These are phyloP conservation scores for Porites rus DNA, from an alignment of 92 coral and sea anemone genomes.

Conservation along the genomic window DNA sequence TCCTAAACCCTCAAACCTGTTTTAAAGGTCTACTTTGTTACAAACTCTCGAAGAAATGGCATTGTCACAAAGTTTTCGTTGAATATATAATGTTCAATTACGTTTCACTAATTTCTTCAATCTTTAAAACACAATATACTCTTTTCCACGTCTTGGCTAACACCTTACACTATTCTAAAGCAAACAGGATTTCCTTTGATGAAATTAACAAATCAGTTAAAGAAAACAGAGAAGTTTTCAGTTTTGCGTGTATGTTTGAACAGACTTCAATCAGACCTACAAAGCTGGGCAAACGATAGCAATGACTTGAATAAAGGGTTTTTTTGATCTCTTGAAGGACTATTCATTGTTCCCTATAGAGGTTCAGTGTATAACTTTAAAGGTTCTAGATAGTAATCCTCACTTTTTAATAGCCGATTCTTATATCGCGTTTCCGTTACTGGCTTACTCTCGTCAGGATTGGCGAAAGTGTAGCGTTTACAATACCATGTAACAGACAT, in stretches of 20 bases:
- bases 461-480: not conserved
- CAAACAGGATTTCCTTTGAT: slow-evolving; percentile 3
- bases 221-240: not conserved
- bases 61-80: too few relatives aligned
- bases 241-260: not conserved
- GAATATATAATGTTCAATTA: not conserved
- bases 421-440: not conserved
- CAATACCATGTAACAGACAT: slow-evolving; percentile 3
- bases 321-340: too few relatives aligned
- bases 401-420: not conserved
- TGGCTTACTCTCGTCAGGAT: not conserved
- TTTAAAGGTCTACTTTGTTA: too few relatives aligned
- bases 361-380: not conserved
- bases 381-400: not conserved
- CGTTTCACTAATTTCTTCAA: not conserved
- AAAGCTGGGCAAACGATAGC: slow-evolving; percentile 19
- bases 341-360: not conserved
- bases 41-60: too few relatives aligned
- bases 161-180: not conserved
- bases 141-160: slow-evolving; percentile 2
- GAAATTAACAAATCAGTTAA: slow-evolving; percentile 15
- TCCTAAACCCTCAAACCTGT: too few relatives aligned
- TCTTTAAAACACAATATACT: not conserved
- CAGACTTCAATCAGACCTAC: slow-evolving; percentile 11
- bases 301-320: not conserved